phyloP scores from a whole-genome alignment of 2,113 vertebrate genomes.

The Physeter macrocephalus region DNA sequence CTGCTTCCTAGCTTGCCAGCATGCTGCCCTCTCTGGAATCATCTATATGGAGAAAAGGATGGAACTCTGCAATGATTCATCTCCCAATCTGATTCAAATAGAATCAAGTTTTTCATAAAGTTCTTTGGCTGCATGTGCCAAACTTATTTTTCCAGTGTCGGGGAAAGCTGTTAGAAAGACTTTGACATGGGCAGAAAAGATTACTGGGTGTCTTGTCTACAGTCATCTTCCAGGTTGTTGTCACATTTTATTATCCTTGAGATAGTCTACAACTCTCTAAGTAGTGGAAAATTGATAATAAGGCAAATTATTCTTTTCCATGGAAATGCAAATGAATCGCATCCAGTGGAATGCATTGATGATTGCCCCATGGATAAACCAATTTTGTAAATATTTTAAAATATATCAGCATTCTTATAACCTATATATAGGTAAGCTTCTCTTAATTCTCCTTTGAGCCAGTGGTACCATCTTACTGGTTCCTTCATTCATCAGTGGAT shows the following conservation, averaged over 20 bases:
- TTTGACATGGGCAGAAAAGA: background rate
- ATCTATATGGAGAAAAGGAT: background rate
- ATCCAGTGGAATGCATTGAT: background rate
- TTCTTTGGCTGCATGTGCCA: background rate
- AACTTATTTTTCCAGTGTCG: conserved; percentile 3
- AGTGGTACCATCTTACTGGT: background rate
- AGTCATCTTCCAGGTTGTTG: background rate
- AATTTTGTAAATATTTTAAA: conserved; percentile 8
- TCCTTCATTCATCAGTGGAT: background rate
- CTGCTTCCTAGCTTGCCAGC: background rate
- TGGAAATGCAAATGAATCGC: background rate
- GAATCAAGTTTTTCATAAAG: background rate
- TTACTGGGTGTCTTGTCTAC: background rate
- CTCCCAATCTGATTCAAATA: background rate
- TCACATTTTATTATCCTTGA: conserved; percentile 6
- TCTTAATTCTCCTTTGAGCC: conserved; percentile 16
- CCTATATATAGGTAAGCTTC: background rate
- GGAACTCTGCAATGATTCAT: background rate
- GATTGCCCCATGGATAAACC: background rate
- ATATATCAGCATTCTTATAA: background rate
- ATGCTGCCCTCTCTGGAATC: background rate
- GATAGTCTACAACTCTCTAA: background rate
- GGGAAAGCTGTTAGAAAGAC: background rate
- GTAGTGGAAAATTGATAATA: background rate
- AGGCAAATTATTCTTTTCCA: conserved; percentile 4